Evolutionary conservation across 1,140 invertebrate species (phyloP), one percentile per base, ranked within the genome.

Genomic region (Philaenus spumarius): DNA sequence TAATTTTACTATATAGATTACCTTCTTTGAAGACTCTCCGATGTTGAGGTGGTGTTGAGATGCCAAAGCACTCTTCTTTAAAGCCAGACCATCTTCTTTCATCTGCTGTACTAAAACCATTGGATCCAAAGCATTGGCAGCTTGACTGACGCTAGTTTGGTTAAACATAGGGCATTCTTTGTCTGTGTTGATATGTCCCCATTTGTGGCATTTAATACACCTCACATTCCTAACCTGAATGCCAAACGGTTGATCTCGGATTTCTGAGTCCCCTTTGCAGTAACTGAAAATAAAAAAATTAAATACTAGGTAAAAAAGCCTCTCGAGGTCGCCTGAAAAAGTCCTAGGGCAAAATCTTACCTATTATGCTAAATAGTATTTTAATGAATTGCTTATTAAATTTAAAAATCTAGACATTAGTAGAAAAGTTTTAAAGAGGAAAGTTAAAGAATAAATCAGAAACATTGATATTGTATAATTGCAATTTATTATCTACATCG

Each of bases 181-280:
- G 68, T 93, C 86, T 70, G 97, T 99, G 72, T 99, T 99, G 40
- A 99, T 95, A 69, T 99, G 97, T 5, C 97, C 97, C 95, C 97
- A 99, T 72, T 97, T 97, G 67, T 97, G 90, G 72, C 97, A 99
- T 73, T 98, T 98, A 30, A 99, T 93, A 70, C 97, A 99, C 15
- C 95, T 80, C 0, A 98, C 95, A 80, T 99, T 98, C 35, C 95
- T 76, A 0, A 99, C 95, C 75, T 94, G 86, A 68, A 99, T 99
- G 53, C 96, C 97, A 82, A 99, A 99, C 0, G 97, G 97, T 73
- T 99, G 97, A 78, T 99, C 97, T 58, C 91, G 78, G 67, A 99
- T 96, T 74, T 95, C 93, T 64, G 91, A 90, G 73, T 97, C 92
- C 20, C 91, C 91, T 75, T 95, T 96, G 64, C 92, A 95, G 68